Conservation (phyloP, 2,113 vertebrate genomes). For the Thermophis baileyi region DNA sequence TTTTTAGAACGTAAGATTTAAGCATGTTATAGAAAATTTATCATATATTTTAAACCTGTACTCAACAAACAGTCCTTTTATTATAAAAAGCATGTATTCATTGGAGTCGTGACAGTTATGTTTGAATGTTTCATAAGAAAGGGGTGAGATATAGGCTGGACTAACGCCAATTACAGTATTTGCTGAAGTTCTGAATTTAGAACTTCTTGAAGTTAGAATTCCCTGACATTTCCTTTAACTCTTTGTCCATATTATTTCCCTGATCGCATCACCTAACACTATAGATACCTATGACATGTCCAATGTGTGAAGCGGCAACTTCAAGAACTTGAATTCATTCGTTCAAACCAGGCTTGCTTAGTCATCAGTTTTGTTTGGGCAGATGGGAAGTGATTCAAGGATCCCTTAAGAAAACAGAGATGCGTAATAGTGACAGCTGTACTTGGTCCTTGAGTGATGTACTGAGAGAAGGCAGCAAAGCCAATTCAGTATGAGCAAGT, state of each 20-base stretch:
- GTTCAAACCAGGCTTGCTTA: neutral
- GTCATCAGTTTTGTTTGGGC: neutral
- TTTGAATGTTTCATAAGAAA: neutral
- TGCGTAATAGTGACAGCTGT: neutral
- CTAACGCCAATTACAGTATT: neutral
- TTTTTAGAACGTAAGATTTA: neutral
- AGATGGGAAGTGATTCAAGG: neutral
- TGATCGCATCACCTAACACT: neutral
- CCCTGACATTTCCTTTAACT: neutral
- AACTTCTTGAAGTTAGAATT: neutral
- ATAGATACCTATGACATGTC: neutral
- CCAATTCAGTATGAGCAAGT: neutral
- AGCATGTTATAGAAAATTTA: neutral
- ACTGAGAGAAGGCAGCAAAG: neutral
- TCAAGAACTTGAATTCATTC: neutral
- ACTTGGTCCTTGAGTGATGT: neutral
- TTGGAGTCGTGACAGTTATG: neutral
- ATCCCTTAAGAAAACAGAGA: neutral
- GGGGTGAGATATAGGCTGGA: neutral
- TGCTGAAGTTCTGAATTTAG: neutral
- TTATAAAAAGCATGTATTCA: neutral
- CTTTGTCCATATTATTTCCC: neutral
- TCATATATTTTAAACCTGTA: accelerated
- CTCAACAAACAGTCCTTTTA: neutral
- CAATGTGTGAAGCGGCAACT: neutral